phyloP scores from a whole-genome alignment of 2,113 vertebrate species.

The Pelecanus crispus region DNA sequence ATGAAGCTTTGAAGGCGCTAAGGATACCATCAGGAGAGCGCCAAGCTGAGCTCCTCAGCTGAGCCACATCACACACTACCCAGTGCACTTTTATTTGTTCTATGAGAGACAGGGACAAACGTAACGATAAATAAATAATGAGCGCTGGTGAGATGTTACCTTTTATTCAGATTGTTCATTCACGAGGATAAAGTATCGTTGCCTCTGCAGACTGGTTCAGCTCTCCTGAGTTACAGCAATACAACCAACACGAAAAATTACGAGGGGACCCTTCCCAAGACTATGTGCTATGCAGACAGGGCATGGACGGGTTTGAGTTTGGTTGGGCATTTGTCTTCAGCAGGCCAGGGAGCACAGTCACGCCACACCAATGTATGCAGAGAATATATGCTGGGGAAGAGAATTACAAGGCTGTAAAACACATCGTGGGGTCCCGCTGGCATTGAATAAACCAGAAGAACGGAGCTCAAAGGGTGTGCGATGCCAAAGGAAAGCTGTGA shows the following conservation, averaged over 20 bases:
- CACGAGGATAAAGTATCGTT: background rate
- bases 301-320: background rate
- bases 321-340: background rate
- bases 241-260: background rate
- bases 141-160: background rate
- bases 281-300: background rate
- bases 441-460: background rate
- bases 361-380: background rate
- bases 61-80: background rate
- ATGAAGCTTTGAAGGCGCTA: background rate
- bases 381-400: background rate
- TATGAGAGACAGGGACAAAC: background rate
- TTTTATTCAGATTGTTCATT: background rate
- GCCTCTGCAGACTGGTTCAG: background rate
- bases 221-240: background rate
- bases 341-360: background rate
- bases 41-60: background rate
- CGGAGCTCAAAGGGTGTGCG: background rate
- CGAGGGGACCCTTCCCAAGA: background rate
- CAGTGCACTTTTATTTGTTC: background rate
- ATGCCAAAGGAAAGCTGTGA: background rate
- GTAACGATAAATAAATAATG: background rate
- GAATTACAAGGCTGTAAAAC: constrained; percentile 21
- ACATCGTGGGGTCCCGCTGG: background rate
- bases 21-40: background rate